A percentile compares a stretch with the other conserved stretches of the same genome.
Conservation (phyloP, 2,113 vertebrate species). For the Tragelaphus buxtoni region DNA sequence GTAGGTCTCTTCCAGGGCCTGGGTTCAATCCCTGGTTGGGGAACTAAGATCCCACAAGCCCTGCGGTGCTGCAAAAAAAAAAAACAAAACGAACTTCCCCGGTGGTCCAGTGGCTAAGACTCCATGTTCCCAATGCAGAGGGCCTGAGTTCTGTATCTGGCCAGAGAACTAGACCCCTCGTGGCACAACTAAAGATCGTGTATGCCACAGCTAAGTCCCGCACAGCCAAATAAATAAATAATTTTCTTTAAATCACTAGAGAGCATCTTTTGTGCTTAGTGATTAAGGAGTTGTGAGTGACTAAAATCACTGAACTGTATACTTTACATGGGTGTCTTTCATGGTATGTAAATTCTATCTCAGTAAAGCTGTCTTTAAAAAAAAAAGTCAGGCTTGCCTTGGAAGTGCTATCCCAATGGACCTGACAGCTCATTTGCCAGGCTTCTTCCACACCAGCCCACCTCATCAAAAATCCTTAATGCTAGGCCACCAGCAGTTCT, state of each 20-base stretch:
- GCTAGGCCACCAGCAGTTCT: not conserved
- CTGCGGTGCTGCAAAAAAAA: not conserved
- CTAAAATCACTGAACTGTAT: not conserved
- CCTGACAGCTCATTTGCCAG: not conserved
- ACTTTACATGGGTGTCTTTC: not conserved
- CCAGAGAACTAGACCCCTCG: not conserved
- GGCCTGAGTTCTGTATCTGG: not conserved
- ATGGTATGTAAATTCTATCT: not conserved
- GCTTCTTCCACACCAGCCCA: not conserved
- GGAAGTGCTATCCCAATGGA: accelerated
- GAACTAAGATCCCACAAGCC: not conserved
- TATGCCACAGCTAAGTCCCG: not conserved
- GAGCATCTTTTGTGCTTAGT: not conserved
- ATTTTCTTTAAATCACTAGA: not conserved
- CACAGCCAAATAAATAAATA: not conserved
- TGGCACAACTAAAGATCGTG: accelerated
- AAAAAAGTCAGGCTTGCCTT: not conserved
- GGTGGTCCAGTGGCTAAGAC: not conserved
- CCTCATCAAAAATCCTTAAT: not conserved
- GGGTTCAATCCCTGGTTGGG: not conserved
- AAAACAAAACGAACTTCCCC: not conserved
- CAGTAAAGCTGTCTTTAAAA: not conserved
- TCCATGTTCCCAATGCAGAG: not conserved
- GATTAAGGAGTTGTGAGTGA: not conserved
- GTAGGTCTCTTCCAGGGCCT: not conserved